Evolutionary conservation across 2,113 vertebrate species (phyloP).

Genomic region (Sterrhoptilus dennistouni): DNA sequence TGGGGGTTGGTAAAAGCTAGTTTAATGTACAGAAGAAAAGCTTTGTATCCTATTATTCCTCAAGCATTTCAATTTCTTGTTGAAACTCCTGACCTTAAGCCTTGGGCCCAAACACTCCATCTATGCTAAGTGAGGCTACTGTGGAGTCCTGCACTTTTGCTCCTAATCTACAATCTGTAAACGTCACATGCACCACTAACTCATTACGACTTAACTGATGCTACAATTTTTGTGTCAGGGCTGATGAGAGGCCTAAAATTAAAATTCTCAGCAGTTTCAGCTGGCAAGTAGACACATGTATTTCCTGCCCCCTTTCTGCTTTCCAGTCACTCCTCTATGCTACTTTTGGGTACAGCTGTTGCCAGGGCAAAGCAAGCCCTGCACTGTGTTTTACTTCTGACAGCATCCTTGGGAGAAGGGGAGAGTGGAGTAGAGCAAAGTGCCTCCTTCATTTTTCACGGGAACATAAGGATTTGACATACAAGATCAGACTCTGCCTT

Average conservation of each 20-base stretch:
- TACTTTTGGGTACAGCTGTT: neutral
- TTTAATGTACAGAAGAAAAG: neutral
- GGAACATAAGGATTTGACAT: constrained; percentile 32
- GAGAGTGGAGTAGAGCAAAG: neutral
- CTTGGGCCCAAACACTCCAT: neutral
- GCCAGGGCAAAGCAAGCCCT: neutral
- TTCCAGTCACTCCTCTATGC: neutral
- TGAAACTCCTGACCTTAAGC: neutral
- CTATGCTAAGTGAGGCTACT: rapidly evolving
- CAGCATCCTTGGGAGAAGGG: neutral
- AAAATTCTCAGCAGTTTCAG: constrained; percentile 47
- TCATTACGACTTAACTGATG: constrained; percentile 57
- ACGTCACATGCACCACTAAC: constrained; percentile 20
- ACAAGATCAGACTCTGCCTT: constrained; percentile 41
- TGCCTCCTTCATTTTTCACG: constrained; percentile 31
- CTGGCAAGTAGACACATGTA: neutral
- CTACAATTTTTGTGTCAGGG: constrained; percentile 60
- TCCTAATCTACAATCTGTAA: constrained; percentile 27
- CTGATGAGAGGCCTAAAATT: constrained; percentile 68
- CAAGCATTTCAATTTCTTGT: neutral
- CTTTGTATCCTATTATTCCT: neutral
- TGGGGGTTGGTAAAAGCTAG: neutral
- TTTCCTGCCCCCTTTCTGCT: constrained; percentile 14
- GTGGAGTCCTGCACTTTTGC: neutral
- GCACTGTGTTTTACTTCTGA: neutral